Evolutionary conservation across 2,888 invertebrate species (phyloP), one percentile per base, ranked within the genome.

Genomic region (Megalurothrips usitatus): DNA sequence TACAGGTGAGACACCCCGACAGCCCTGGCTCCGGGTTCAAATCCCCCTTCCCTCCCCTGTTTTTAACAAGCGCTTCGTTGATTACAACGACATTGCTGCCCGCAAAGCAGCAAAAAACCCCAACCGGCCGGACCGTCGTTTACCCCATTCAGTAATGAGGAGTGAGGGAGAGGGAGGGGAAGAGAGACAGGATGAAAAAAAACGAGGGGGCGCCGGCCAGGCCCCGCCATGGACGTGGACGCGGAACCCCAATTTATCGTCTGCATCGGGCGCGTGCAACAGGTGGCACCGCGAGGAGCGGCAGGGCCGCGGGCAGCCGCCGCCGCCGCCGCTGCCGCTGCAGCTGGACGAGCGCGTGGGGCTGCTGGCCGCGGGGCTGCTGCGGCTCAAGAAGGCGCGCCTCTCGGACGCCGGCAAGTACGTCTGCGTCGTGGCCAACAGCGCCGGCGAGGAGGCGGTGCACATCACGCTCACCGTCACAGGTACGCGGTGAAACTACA

Each of bases 351-450:
- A 91, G 84, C 87, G 91, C 82, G 88, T 91, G 83, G 58, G 58
- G 58, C 58, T 58, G 58, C 58, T 58, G 83, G 89, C 90, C 26
- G 90, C 91, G 1, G 94, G 94, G 58, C 87, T 94, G 83, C 89
- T 94, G 80, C 90, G 90, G 86, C 91, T 94, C 84, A 89, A 90
- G 81, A 91, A 91, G 86, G 91, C 93, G 85, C 83, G 93, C 82
- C 88, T 93, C 80, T 94, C 94, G 85, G 97, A 97, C 87, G 91
- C 93, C 82, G 97, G 96, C 80, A 92, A 93, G 84, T 96, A 96
- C 88, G 91, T 94, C 82, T 97, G 97, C 88, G 94, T 94, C 90
- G 94, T 95, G 81, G 96, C 96, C 88, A 97, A 97, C 87, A 93
- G 94, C 11, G 93, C 94, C 2, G 97, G 96, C 47, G 93, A 92